Evolutionary conservation across 1,140 invertebrate species (phyloP), one percentile per base, ranked within the genome.

Genomic region (Argopecten irradians): DNA sequence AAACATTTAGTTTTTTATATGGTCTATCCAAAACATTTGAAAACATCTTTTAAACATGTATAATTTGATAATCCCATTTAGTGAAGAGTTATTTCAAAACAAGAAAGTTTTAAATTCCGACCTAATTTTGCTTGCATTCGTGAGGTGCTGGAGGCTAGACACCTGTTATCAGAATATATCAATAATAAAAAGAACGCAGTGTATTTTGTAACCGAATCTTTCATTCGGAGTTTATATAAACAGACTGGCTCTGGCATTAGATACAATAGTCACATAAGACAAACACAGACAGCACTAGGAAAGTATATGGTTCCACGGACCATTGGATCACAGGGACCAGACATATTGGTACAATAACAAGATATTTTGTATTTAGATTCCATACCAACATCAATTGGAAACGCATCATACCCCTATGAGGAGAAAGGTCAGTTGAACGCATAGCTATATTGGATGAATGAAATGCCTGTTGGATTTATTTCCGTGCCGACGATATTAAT

Each of bases 181-280:
- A n/a, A 71, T 71, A 71, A n/a, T 71, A 8, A 71, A 71, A n/a
- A n/a, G n/a, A n/a, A n/a, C n/a, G n/a, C 13, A 8, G 55, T 71
- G 22, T 28, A n/a, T 71, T 71, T 71, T 5, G 0, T 3, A n/a
- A 71, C 43, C 13, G 19, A 46, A 46, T 16, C 43, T 14, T 71
- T 28, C 55, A 71, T 71, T 71, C 55, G 22, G 55, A 71, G n/a
- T 71, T 71, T 71, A 71, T 71, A 71, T 28, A 71, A 71, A 71
- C n/a, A n/a, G 55, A 71, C 55, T 1, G n/a, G 22, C 55, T 71
- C 55, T 28, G 55, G 5, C 22, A n/a, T 71, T 71, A 71, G 55
- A 28, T 71, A 71, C 19, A 46, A 3, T n/a, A n/a, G 8, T 71
- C 55, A 71, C 55, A 11, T 28, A 28, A 71, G n/a, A 28, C 55